Percentiles rank a stretch among this genome's conserved stretches.
These are phyloP conservation scores for Cataglyphis cursor DNA, from an alignment of 2,888 invertebrate genomes.

Conservation along the genomic window DNA sequence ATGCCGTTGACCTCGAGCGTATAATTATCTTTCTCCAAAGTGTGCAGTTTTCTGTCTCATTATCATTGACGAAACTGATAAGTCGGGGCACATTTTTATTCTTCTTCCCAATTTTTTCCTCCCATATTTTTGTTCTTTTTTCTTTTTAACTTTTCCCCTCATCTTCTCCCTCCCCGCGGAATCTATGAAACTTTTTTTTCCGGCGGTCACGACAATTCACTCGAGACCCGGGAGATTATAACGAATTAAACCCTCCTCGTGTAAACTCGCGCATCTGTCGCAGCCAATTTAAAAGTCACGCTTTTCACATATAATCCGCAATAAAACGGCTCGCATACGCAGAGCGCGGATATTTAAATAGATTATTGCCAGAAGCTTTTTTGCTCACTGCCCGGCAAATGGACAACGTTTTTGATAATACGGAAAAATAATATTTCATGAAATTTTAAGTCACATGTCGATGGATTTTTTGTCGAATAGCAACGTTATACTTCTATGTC, in stretches of 20 bases:
- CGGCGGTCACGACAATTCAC: constrained; percentile 34
- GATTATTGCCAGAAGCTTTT: constrained; percentile 53
- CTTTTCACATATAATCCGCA: constrained; percentile 31
- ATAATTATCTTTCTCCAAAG: background rate
- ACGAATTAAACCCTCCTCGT: constrained; percentile 41
- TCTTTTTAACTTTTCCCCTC: background rate
- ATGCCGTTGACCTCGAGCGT: constrained; percentile 1
- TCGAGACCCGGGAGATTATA: constrained; percentile 37
- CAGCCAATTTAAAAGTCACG: constrained; percentile 51
- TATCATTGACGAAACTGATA: constrained; percentile 8
- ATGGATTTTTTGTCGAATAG: constrained; percentile 23
- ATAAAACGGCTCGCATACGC: constrained; percentile 23
- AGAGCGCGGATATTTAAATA: constrained; percentile 39
- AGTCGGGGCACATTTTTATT: background rate
- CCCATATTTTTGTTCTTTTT: background rate
- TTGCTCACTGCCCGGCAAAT: constrained; percentile 30
- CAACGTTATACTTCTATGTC: constrained; percentile 3
- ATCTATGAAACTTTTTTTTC: constrained; percentile 23
- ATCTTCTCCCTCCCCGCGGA: background rate
- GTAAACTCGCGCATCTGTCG: constrained; percentile 52
- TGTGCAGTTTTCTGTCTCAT: constrained; percentile 35
- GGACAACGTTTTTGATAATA: constrained; percentile 34
- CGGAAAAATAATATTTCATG: constrained; percentile 30
- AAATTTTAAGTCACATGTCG: constrained; percentile 28
- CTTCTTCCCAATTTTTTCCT: background rate